These are phyloP conservation scores for Diaprepes abbreviatus DNA, from an alignment of 2,888 invertebrate genomes.

Conservation along the genomic window DNA sequence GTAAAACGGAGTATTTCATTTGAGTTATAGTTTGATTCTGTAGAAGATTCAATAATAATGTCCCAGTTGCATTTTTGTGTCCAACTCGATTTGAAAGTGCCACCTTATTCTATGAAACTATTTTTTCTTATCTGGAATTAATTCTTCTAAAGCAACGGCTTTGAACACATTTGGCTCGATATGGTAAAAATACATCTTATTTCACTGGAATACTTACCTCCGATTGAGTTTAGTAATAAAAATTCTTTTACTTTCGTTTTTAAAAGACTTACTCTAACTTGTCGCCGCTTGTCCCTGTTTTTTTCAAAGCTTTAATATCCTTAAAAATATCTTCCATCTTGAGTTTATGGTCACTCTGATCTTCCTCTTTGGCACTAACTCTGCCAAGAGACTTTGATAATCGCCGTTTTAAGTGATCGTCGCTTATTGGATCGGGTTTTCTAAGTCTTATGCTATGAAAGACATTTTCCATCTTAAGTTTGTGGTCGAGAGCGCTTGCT, in stretches of 20 bases:
- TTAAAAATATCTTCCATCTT: conserved; percentile 53
- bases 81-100: neutral
- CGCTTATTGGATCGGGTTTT: conserved; percentile 48
- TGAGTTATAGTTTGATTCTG: neutral
- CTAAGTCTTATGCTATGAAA: conserved; percentile 57
- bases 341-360: conserved; percentile 52
- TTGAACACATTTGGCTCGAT: conserved; percentile 5
- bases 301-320: conserved; percentile 37
- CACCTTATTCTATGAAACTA: neutral
- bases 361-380: conserved; percentile 46
- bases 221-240: no score
- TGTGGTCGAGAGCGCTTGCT: conserved; percentile 39
- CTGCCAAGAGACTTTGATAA: conserved; percentile 50
- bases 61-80: neutral
- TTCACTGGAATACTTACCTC: neutral
- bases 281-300: neutral
- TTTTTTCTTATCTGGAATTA: neutral
- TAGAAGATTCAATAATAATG: neutral
- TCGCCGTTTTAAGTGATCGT: conserved; percentile 25
- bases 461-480: conserved; percentile 57
- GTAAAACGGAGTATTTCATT: conserved; percentile 1
- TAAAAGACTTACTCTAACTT: neutral
- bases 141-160: neutral
- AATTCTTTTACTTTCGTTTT: neutral
- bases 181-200: neutral